A percentile compares a stretch with the other conserved stretches of the same genome.
Conservation (phyloP, 2,797 vertebrate genomes). For the Lutjanus argentimaculatus region DNA sequence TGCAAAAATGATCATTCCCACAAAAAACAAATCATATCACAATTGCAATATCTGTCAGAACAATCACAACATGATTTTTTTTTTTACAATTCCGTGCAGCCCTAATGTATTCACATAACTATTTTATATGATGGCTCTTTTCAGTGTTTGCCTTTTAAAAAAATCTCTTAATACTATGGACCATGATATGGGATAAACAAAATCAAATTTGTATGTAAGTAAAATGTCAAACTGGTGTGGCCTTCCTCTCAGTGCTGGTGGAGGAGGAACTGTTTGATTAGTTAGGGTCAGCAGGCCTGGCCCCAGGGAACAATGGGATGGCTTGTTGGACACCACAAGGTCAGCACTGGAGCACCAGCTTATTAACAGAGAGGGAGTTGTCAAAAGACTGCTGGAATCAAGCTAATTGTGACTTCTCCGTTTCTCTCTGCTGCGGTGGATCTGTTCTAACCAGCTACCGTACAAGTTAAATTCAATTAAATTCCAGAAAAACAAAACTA, state of each 20-base stretch:
- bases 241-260: constrained; percentile 66
- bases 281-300: constrained; percentile 78
- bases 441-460: background rate
- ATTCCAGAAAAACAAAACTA: constrained; percentile 4
- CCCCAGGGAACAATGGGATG: constrained; percentile 80
- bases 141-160: background rate
- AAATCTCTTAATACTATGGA: background rate
- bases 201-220: constrained; percentile 1
- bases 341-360: constrained; percentile 69
- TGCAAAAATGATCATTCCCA: too few species aligned
- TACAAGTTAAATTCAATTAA: background rate
- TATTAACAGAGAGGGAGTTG: constrained; percentile 64
- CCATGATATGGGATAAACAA: background rate
- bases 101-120: background rate
- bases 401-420: constrained; percentile 56
- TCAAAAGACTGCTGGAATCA: constrained; percentile 58
- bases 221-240: constrained; percentile 58
- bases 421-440: constrained; percentile 3
- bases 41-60: too few species aligned
- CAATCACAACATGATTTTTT: too few species aligned
- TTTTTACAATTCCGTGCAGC: too few species aligned
- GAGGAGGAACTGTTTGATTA: constrained; percentile 85
- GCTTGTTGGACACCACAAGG: constrained; percentile 78
- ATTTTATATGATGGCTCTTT: background rate
- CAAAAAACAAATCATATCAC: too few species aligned